Percentiles rank a stretch among this genome's conserved stretches.
These are phyloP conservation scores for Diacarnus erythraeanus DNA, from an alignment of 37 sponge, comb jelly and placozoan genomes.

Conservation along the genomic window DNA sequence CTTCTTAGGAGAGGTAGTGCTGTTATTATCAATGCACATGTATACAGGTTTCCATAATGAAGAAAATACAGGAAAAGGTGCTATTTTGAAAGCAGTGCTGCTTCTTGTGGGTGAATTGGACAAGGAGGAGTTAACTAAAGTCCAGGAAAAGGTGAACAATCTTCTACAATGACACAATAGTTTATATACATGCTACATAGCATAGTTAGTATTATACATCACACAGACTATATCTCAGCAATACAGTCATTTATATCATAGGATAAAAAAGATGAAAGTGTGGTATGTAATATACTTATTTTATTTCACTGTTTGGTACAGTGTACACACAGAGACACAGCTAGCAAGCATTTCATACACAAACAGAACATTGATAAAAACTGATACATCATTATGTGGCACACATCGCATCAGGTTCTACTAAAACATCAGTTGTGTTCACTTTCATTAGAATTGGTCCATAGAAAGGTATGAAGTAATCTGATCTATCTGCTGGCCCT, in stretches of 20 bases:
- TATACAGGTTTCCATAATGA: no score
- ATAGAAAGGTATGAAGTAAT: slow-evolving; percentile 79
- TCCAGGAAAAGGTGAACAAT: neutral
- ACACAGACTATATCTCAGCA: no score
- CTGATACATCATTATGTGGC: neutral
- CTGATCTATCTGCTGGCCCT: slow-evolving; percentile 91
- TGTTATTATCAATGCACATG: neutral
- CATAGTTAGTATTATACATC: no score
- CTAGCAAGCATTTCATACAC: no score
- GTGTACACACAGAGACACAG: no score
- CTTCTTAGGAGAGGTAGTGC: no score
- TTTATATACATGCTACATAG: neutral
- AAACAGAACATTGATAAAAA: neutral
- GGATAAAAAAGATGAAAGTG: no score
- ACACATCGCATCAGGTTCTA: slow-evolving; percentile 2
- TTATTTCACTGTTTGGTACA: no score
- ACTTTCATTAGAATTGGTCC: slow-evolving; percentile 69
- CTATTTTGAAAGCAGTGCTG: slow-evolving; percentile 42
- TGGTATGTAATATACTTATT: no score
- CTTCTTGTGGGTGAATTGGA: slow-evolving; percentile 33
- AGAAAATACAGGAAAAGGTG: neutral
- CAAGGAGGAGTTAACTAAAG: slow-evolving; percentile 21
- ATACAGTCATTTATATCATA: no score
- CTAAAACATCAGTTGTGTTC: slow-evolving; percentile 36
- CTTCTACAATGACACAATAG: neutral